Base-by-base conservation (phyloP, 2,888 invertebrate species). In the Erpobdella octoculata region DNA sequence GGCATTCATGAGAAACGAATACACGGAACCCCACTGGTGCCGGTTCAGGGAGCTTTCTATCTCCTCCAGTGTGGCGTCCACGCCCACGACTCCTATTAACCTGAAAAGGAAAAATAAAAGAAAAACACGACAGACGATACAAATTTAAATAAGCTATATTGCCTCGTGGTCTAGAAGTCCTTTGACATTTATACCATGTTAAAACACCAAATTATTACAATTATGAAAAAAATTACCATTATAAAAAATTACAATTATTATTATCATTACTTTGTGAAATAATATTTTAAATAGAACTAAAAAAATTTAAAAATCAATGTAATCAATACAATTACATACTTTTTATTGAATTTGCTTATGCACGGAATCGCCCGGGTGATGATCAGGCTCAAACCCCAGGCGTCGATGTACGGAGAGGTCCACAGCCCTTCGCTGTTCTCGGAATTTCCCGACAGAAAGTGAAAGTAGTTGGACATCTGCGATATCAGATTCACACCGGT, bases 401-500 rank as follows among this genome's bases (percentile, higher is more conserved):
- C 79, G 76, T 84, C 83, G 38, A 84, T 78, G 74, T 84, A 84
- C 0, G 83, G 83, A 5, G 83, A 81, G 1, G 83, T 84, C 83
- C 83, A 84, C 70, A 84, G 74, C 2, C 83, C 82, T 37, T 79
- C 75, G 33, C 78, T 79, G 31, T 79, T 81, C 74, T 78, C 77
- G 5, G 83, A 79, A 76, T 80, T 82, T 25, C 78, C 76, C 0
- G 83, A 80, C 73, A 84, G 76, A 74, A 82, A 84, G 73, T 82
- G 81, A 76, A 83, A 84, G 76, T 84, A 84, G 76, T 82, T 81
- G 69, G 78, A 78, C 83, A 84, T 83, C 78, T 83, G 80, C 8
- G 82, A 81, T 74, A 84, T 84, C 31, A 84, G 79, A 74, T 84
- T 83, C 74, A 83, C 82, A 25, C 83, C 83, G 4, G 79, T 79